Evolutionary conservation across 2,113 vertebrate genomes (phyloP).

Genomic region (Megatriorchis doriae): DNA sequence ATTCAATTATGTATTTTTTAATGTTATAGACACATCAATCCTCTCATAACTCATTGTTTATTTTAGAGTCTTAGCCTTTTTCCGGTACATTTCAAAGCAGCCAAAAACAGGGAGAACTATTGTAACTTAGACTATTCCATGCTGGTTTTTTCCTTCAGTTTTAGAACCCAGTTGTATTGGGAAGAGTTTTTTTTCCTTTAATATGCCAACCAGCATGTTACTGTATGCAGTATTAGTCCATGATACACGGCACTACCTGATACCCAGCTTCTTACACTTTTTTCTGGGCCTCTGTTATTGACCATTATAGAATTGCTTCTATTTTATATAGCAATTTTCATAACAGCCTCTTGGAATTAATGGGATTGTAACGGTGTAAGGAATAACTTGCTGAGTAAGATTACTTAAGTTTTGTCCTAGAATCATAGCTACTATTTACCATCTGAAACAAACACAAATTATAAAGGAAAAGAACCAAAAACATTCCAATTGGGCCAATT

Average conservation of each 20-base stretch:
- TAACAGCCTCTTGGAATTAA: not conserved
- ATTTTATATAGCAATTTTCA: not conserved
- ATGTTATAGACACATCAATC: not conserved
- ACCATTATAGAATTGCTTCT: not conserved
- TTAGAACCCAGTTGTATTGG: not conserved
- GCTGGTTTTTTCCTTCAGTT: not conserved
- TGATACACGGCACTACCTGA: not conserved
- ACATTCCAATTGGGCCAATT: not conserved
- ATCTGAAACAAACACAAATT: not conserved
- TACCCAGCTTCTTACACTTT: not conserved
- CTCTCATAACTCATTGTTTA: not conserved
- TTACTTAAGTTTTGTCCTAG: not conserved
- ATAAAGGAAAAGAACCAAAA: not conserved
- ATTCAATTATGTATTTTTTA: not conserved
- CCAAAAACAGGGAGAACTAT: not conserved
- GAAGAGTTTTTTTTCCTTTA: not conserved
- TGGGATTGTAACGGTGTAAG: fast-evolving
- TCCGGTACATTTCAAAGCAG: not conserved
- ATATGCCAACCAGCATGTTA: not conserved
- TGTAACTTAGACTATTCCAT: not conserved
- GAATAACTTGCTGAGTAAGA: not conserved
- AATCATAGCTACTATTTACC: not conserved
- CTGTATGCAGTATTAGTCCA: not conserved
- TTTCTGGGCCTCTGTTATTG: not conserved
- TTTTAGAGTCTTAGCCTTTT: not conserved